These are phyloP conservation scores for Manacus vitellinus DNA, from an alignment of 2,113 vertebrate species.

Conservation along the genomic window DNA sequence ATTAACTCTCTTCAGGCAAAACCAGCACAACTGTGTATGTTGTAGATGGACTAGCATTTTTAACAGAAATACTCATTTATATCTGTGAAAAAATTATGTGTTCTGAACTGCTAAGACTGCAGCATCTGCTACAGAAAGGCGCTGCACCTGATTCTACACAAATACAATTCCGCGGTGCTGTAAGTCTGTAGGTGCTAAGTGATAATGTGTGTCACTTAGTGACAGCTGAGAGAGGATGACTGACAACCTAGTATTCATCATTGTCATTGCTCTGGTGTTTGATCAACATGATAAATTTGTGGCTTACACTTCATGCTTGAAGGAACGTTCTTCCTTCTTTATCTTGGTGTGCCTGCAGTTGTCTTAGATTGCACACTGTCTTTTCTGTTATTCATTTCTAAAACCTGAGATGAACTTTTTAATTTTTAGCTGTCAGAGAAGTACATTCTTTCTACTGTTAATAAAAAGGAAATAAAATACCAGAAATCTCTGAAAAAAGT, in stretches of 20 bases:
- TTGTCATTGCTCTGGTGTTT: neutral
- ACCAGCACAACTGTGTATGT: neutral
- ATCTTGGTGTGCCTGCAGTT: neutral
- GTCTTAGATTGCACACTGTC: neutral
- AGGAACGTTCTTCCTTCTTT: neutral
- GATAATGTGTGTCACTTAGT: neutral
- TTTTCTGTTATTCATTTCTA: neutral
- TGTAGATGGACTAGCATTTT: neutral
- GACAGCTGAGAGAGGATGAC: neutral
- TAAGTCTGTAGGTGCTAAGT: neutral
- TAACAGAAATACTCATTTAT: neutral
- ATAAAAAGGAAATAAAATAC: neutral
- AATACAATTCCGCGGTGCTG: neutral
- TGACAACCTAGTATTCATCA: neutral
- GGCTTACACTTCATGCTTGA: neutral
- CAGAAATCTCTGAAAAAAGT: neutral
- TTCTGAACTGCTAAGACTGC: neutral
- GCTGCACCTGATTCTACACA: neutral
- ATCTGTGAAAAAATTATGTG: neutral
- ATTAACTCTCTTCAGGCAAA: neutral
- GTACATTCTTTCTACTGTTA: neutral
- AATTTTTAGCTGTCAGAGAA: neutral
- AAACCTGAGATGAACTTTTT: neutral
- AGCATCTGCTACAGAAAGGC: neutral
- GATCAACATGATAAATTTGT: neutral